These are phyloP conservation scores for Meda fulgida DNA, from an alignment of 2,797 vertebrate genomes.

Conservation along the genomic window DNA sequence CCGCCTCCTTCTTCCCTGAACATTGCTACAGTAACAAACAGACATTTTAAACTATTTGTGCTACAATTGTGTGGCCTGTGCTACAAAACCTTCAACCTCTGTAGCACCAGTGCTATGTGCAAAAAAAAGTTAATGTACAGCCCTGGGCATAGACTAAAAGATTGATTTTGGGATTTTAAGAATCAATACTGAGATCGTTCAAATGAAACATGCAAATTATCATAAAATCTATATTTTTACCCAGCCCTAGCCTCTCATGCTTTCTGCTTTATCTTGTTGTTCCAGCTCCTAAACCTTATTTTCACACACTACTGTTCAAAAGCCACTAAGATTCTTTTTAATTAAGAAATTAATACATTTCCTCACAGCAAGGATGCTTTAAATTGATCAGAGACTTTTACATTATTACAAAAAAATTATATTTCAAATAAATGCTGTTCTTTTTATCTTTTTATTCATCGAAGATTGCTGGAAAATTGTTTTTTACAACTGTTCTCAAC, in stretches of 20 bases:
- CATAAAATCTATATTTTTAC: neutral
- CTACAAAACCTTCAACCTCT: neutral
- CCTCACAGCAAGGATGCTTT: neutral
- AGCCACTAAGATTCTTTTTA: neutral
- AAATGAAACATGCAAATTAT: neutral
- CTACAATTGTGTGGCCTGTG: neutral
- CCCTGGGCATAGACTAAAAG: neutral
- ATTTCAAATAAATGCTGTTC: too few species aligned
- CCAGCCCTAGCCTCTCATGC: neutral
- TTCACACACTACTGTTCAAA: neutral
- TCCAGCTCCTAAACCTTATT: neutral
- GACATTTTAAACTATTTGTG: neutral
- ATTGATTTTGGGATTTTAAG: neutral
- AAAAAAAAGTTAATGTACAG: neutral
- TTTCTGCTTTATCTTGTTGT: neutral
- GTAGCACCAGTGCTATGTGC: neutral
- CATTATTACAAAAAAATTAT: too few species aligned
- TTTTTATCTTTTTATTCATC: too few species aligned
- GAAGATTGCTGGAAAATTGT: too few species aligned
- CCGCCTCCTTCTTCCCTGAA: too few species aligned
- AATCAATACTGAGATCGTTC: neutral
- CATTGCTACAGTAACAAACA: too few species aligned
- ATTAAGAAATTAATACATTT: neutral
- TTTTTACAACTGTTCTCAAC: neutral
- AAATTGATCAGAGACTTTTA: neutral